A percentile compares a stretch with the other conserved stretches of the same genome.
These are phyloP conservation scores for Melangyna quadrimaculata DNA, from an alignment of 2,888 invertebrate species.

Conservation along the genomic window DNA sequence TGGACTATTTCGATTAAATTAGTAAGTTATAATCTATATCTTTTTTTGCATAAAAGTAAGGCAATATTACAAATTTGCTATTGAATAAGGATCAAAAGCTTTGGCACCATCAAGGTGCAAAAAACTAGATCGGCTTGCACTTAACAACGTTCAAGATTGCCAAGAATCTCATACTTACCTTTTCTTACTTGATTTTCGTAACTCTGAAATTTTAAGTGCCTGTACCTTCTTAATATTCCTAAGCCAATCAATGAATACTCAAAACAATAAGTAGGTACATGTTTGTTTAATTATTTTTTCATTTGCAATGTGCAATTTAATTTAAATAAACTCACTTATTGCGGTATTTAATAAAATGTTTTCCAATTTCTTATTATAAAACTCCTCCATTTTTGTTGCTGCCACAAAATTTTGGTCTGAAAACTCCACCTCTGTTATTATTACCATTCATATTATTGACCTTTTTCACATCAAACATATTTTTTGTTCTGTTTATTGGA, in stretches of 20 bases:
- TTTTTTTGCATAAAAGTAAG: no score
- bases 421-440: slow-evolving; percentile 63
- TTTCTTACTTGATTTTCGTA: no score
- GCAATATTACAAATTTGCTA: no score
- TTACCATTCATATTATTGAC: slow-evolving; percentile 66
- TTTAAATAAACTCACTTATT: not conserved
- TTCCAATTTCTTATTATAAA: not conserved
- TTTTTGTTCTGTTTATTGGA: slow-evolving; percentile 79
- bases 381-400: slow-evolving; percentile 26
- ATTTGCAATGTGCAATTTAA: slow-evolving; percentile 35
- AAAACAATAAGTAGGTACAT: not conserved
- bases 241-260: not conserved
- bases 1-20: no score
- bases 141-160: no score
- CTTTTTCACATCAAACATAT: slow-evolving; percentile 80
- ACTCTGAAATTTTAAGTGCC: no score
- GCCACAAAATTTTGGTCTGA: slow-evolving; percentile 47
- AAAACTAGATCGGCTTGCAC: no score
- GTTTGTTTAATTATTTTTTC: slow-evolving; percentile 1
- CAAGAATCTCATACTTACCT: no score
- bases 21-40: no score
- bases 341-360: not conserved
- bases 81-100: no score
- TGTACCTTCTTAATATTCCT: no score
- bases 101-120: no score